A percentile compares a stretch with the other conserved stretches of the same genome.
These are phyloP conservation scores for Gallinago nigripennis DNA, from an alignment of 2,797 vertebrate species.

Conservation along the genomic window DNA sequence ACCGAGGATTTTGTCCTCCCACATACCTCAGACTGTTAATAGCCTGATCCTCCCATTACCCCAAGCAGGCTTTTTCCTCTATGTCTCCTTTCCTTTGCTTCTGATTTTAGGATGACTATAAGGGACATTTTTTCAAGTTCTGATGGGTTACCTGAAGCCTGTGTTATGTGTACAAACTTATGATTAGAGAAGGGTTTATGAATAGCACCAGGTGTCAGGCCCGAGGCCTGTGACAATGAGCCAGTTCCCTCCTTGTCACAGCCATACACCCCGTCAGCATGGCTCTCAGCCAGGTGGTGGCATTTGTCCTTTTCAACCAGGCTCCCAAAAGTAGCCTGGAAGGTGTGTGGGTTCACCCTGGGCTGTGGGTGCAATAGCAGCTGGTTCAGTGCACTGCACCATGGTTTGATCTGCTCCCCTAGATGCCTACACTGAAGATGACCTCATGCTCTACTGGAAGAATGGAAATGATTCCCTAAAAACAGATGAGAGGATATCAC, in stretches of 20 bases:
- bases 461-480: slow-evolving; percentile 89
- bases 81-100: neutral
- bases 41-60: neutral
- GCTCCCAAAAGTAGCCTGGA: neutral
- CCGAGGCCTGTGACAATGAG: neutral
- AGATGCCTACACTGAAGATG: slow-evolving; percentile 93
- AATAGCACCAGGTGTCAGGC: rapidly evolving
- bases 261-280: rapidly evolving
- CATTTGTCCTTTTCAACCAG: neutral
- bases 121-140: neutral
- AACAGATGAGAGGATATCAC: slow-evolving; percentile 89
- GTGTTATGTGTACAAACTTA: neutral
- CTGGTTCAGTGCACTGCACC: neutral
- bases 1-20: neutral
- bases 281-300: neutral
- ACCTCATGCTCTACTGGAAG: slow-evolving; percentile 94
- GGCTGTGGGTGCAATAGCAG: neutral
- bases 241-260: neutral
- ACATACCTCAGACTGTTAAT: neutral
- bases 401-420: neutral
- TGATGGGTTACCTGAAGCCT: neutral
- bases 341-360: neutral
- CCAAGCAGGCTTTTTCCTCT: neutral
- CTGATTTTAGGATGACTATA: neutral
- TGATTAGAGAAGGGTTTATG: neutral